Percentiles rank a stretch among this genome's conserved stretches.
These are phyloP conservation scores for Dendrolimus pini DNA, from an alignment of 2,888 invertebrate genomes.

Conservation along the genomic window DNA sequence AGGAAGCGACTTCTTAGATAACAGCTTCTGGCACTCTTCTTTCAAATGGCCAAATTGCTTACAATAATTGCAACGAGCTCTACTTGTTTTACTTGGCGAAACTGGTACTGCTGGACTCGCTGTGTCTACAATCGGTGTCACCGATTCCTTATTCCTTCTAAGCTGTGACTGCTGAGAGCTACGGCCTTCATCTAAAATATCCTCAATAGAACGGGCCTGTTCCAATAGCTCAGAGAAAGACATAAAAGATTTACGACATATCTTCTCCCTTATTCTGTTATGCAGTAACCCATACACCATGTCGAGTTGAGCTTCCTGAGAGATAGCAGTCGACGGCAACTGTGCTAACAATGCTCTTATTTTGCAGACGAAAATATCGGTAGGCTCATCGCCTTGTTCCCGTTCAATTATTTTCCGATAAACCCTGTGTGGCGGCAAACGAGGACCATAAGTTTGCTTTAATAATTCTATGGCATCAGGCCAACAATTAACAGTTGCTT, in stretches of 20 bases:
- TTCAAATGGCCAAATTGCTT: constrained; percentile 9
- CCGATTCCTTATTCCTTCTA: no score
- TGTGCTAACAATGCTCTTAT: constrained; percentile 8
- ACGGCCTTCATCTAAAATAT: constrained; percentile 7
- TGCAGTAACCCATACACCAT: constrained; percentile 16
- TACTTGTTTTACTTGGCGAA: background rate
- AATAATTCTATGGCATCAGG: constrained; percentile 1
- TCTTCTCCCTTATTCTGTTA: constrained; percentile 11
- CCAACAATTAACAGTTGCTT: constrained; percentile 2
- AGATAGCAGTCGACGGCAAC: constrained; percentile 3
- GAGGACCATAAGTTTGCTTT: constrained; percentile 3
- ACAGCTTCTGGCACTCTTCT: constrained; percentile 5
- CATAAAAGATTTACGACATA: constrained; percentile 5
- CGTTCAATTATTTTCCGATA: constrained; percentile 1
- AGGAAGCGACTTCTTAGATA: background rate
- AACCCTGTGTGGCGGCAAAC: constrained; percentile 4
- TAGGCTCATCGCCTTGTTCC: constrained; percentile 1
- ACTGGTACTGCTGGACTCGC: background rate
- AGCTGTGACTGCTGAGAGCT: background rate
- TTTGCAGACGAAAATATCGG: constrained; percentile 8
- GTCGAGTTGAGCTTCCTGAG: constrained; percentile 9
- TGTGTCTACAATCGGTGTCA: background rate
- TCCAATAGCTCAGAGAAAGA: constrained; percentile 9
- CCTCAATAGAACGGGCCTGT: constrained; percentile 9
- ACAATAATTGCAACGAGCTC: constrained; percentile 4